Percentiles rank a stretch among this genome's conserved stretches.
phyloP scores from a whole-genome alignment of 2,797 vertebrate genomes.

The Scyliorhinus canicula region DNA sequence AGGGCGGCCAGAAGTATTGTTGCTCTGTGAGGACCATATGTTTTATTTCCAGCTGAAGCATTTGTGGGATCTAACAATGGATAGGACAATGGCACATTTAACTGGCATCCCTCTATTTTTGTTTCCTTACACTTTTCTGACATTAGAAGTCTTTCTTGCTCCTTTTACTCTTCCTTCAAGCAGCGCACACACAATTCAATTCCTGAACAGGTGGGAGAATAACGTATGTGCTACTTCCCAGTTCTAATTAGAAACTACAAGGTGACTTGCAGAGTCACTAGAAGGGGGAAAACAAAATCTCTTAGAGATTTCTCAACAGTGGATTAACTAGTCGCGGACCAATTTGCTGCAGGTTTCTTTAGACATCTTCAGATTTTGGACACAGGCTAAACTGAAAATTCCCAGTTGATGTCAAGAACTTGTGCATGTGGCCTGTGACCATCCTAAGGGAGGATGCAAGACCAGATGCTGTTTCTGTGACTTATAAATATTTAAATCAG shows the following conservation, averaged over 20 bases:
- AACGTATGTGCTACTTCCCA: neutral
- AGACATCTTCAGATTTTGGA: neutral
- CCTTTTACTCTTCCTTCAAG: neutral
- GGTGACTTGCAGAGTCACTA: neutral
- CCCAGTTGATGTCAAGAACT: neutral
- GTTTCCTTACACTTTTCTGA: too few relatives aligned
- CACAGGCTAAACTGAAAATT: neutral
- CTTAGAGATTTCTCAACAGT: neutral
- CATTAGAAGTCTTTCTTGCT: neutral
- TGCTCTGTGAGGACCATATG: neutral
- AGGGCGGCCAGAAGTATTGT: neutral
- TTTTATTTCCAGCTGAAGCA: neutral
- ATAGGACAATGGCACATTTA: neutral
- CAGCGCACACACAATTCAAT: neutral
- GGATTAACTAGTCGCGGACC: neutral
- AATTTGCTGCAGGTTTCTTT: neutral
- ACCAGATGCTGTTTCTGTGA: neutral
- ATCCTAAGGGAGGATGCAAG: neutral
- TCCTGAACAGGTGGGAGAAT: neutral
- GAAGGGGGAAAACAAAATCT: neutral
- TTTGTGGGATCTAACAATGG: neutral
- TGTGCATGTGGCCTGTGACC: neutral
- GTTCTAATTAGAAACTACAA: neutral
- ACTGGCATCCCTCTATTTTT: too few relatives aligned
- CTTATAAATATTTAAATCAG: neutral